Evolutionary conservation across 2,113 vertebrate genomes (phyloP).

Genomic region (Piprites chloris): DNA sequence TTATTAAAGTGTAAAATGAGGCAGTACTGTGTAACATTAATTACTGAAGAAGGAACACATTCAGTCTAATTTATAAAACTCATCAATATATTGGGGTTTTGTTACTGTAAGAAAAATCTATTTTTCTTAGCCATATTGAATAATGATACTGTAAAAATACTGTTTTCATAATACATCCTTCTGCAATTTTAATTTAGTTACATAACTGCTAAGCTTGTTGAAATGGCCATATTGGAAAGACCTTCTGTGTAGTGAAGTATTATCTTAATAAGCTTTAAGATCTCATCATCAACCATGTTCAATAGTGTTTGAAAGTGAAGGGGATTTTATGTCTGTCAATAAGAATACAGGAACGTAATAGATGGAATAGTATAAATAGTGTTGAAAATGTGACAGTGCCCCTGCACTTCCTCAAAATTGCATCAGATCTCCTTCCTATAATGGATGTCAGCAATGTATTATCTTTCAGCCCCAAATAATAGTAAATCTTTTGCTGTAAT

Average conservation of each 20-base stretch:
- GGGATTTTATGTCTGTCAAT: not conserved
- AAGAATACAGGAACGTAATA: not conserved
- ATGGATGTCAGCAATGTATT: not conserved
- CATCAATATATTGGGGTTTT: not conserved
- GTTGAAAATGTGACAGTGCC: not conserved
- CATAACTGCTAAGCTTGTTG: not conserved
- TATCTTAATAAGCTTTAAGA: not conserved
- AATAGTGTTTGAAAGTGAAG: not conserved
- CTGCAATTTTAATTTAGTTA: not conserved
- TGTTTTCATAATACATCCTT: not conserved
- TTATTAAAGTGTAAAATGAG: not conserved
- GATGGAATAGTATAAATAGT: not conserved
- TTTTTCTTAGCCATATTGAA: not conserved
- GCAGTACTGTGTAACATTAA: not conserved
- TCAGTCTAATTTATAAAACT: not conserved
- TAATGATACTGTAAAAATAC: not conserved
- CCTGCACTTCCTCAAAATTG: not conserved
- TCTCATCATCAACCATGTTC: not conserved
- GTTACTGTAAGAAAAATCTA: not conserved
- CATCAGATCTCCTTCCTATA: not conserved
- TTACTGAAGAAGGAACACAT: not conserved
- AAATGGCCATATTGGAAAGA: not conserved
- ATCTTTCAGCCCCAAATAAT: not conserved
- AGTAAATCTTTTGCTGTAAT: not conserved
- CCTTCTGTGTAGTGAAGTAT: not conserved